Percentiles rank a stretch among this genome's conserved stretches.
phyloP scores from a whole-genome alignment of 2,113 vertebrate genomes.

The Eretmodus cyanostictus region DNA sequence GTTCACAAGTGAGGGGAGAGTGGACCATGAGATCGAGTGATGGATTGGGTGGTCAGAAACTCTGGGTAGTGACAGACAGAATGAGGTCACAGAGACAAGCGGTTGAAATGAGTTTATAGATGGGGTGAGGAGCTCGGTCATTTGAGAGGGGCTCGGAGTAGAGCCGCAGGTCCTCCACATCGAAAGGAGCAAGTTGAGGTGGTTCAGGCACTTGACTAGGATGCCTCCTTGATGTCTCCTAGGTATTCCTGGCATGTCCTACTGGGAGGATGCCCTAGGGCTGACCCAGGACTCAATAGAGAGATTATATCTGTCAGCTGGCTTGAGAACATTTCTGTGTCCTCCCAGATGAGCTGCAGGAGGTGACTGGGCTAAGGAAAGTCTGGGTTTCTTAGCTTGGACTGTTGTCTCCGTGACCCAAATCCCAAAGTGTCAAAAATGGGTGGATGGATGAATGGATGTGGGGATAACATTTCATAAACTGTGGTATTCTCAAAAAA shows the following conservation, averaged over 20 bases:
- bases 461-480: neutral
- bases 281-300: neutral
- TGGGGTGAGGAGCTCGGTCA: neutral
- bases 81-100: neutral
- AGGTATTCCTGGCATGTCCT: neutral
- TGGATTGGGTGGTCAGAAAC: neutral
- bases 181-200: neutral
- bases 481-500: neutral
- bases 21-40: neutral
- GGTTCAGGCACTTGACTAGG: neutral
- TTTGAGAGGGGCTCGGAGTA: neutral
- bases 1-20: neutral
- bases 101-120: neutral
- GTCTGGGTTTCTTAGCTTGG: neutral
- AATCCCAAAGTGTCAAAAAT: neutral
- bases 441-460: neutral
- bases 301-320: neutral
- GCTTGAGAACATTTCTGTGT: neutral
- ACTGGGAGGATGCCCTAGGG: neutral
- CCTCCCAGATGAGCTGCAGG: accelerated
- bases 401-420: neutral
- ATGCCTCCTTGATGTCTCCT: neutral
- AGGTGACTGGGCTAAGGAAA: neutral
- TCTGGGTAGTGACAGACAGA: neutral
- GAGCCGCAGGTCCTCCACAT: neutral